phyloP scores from a whole-genome alignment of 2,797 vertebrate species.

The Pangasius djambal region DNA sequence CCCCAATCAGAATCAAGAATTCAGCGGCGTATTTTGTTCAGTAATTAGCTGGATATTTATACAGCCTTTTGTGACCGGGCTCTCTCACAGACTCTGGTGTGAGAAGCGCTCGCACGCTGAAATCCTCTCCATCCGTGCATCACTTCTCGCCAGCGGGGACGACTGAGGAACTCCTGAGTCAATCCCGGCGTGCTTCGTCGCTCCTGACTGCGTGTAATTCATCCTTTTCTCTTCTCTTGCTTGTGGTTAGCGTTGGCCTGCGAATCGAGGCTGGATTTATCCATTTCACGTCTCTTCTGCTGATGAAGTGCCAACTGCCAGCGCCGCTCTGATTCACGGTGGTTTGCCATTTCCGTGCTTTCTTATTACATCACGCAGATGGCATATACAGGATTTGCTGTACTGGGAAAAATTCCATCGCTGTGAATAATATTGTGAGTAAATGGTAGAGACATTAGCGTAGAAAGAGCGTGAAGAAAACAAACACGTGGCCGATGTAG shows the following conservation, averaged over 20 bases:
- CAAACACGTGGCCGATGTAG: neutral
- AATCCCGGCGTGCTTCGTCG: neutral
- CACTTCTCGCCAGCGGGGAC: neutral
- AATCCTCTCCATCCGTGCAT: neutral
- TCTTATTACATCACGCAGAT: constrained; percentile 12
- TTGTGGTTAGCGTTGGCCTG: constrained; percentile 9
- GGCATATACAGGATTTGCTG: constrained; percentile 10
- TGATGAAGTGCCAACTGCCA: constrained; percentile 1
- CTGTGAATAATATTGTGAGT: neutral
- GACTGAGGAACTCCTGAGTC: neutral
- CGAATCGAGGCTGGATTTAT: constrained; percentile 14
- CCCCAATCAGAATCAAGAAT: neutral
- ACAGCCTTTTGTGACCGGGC: no score
- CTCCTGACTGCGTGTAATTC: constrained; percentile 17
- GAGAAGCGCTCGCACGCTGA: no score
- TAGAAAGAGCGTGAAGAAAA: constrained; percentile 10
- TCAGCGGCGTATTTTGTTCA: neutral
- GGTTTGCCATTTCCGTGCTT: neutral
- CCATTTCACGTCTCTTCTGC: neutral
- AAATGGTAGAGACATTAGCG: constrained; percentile 5
- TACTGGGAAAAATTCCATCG: neutral
- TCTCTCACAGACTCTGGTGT: neutral
- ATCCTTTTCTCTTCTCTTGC: neutral
- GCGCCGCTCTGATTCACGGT: neutral
- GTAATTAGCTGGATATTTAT: neutral